These are phyloP conservation scores for Recurvirostra avosetta DNA, from an alignment of 2,113 vertebrate genomes.

Conservation along the genomic window DNA sequence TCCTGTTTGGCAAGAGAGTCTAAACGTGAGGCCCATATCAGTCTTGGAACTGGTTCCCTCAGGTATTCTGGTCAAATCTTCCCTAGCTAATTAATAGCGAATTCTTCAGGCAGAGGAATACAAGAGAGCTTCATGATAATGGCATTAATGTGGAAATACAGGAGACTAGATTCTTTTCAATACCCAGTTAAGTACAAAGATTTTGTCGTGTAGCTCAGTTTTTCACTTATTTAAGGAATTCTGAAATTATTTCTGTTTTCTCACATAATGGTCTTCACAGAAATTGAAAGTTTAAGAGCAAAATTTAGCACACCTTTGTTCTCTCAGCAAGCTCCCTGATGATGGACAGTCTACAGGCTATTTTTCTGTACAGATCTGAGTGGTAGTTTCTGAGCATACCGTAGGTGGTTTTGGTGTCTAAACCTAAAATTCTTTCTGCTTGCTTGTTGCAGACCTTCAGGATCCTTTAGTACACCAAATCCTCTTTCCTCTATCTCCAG, in stretches of 20 bases:
- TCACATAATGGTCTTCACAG: background rate
- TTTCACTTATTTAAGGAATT: background rate
- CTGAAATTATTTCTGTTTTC: background rate
- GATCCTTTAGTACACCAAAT: background rate
- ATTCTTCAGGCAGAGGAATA: background rate
- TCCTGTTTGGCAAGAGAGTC: background rate
- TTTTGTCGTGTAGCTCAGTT: background rate
- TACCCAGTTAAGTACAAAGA: background rate
- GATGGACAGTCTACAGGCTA: background rate
- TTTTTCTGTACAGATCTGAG: background rate
- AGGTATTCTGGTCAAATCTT: background rate
- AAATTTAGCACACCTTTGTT: background rate
- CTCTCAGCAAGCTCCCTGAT: background rate
- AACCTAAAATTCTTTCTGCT: background rate
- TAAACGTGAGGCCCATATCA: background rate
- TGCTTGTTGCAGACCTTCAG: background rate
- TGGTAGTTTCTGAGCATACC: background rate
- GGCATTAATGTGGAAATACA: background rate
- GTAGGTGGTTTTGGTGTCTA: background rate
- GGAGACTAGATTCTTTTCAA: background rate
- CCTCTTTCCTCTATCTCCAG: background rate
- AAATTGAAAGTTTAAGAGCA: background rate
- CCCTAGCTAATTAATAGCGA: background rate
- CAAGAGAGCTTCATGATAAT: background rate
- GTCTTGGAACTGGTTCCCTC: background rate